Evolutionary conservation across 2,113 vertebrate species (phyloP), one percentile per base, ranked within the genome.

Genomic region (Sialia sialis): DNA sequence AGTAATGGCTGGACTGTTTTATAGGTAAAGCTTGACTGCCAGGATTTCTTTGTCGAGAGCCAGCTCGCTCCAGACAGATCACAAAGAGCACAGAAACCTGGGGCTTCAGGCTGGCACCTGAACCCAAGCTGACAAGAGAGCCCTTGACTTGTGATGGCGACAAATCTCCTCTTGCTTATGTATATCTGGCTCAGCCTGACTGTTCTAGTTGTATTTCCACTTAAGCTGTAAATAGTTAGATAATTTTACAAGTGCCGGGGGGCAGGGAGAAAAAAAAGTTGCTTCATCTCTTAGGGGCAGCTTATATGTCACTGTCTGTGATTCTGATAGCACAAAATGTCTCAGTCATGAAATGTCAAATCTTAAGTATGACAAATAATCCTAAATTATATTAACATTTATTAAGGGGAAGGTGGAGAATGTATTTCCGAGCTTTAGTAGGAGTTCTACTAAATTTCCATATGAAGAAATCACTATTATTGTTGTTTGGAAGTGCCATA

Each of bases 391-490:
- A 64, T 89, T 90, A 95, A 67, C 85, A 86, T 89, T 95, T 87
- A 90, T 95, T 83, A 95, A 80, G 69, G 85, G 81, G 64, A 87
- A 95, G 27, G 48, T 93, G 69, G 68, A 87, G 23, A 83, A 95
- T 62, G 48, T 55, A 72, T 85, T 93, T 84, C 55, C 70, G 66
- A 75, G 32, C 43, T 93, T 91, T 67, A 48, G 27, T 68, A 21
- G 89, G 32, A 68, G 90, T 91, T 77, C 84, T 48, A 89, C 49
- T 74, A 38, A 94, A 97, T 63, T 79, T 94, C 22, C 30, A 32
- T 84, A 14, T 43, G 82, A 84, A 94, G 73, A 88, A 95, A 95
- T 72, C 56, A 30, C 83, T 62, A 11, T 87, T 93, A 30, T 89
- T 94, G 54, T 83, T 94, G 43, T 95, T 96, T 96, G 75, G 48